phyloP scores from a whole-genome alignment of 2,888 invertebrate species.

The Leptarthrus brevirostris region DNA sequence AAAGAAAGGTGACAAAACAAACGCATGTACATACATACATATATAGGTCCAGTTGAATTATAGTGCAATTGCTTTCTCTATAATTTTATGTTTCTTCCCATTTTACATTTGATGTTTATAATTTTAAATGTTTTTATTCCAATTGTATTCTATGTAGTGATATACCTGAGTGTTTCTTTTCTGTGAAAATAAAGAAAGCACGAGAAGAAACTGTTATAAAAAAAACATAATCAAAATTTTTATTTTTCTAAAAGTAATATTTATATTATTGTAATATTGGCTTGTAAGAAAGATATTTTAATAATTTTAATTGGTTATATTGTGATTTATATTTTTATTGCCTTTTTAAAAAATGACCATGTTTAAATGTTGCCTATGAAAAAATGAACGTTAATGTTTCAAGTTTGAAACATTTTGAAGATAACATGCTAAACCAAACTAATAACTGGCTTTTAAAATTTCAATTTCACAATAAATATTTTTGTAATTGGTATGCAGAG shows the following conservation, averaged over 20 bases:
- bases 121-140: slow-evolving; percentile 40
- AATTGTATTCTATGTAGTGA: slow-evolving; percentile 36
- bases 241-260: slow-evolving; percentile 30
- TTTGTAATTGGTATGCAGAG: slow-evolving; percentile 20
- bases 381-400: neutral
- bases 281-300: slow-evolving; percentile 9
- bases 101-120: slow-evolving; percentile 45
- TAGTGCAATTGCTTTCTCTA: slow-evolving; percentile 55
- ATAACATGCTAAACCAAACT: slow-evolving; percentile 45
- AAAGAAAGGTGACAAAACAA: slow-evolving; percentile 57
- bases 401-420: slow-evolving; percentile 23
- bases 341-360: slow-evolving; percentile 16
- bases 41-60: slow-evolving; percentile 55
- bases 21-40: slow-evolving; percentile 56
- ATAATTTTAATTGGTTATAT: slow-evolving; percentile 39
- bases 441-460: neutral
- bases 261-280: slow-evolving; percentile 44
- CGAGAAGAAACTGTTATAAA: slow-evolving; percentile 19
- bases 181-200: neutral
- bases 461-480: neutral
- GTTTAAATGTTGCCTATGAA: slow-evolving; percentile 44
- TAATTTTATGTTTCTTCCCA: slow-evolving; percentile 45
- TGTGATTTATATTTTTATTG: slow-evolving; percentile 45
- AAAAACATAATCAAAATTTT: slow-evolving; percentile 43
- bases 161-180: slow-evolving; percentile 36